A percentile compares a stretch with the other conserved stretches of the same genome.
These are phyloP conservation scores for Chiloscyllium plagiosum DNA, from an alignment of 2,113 vertebrate species.

Conservation along the genomic window DNA sequence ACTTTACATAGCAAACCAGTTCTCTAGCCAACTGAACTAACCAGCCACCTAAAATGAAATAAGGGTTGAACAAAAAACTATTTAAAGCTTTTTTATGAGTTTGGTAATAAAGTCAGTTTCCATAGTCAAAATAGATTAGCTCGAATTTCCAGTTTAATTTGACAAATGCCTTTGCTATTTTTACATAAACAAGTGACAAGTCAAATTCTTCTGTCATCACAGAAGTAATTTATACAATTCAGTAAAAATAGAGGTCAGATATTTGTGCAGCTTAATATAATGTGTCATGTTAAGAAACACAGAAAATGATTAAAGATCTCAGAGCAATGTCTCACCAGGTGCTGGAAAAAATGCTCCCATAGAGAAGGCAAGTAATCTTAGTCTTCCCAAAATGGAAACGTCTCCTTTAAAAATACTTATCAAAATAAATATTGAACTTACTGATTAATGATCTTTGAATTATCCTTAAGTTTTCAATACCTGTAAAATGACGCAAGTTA, in stretches of 20 bases:
- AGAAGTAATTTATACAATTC: neutral
- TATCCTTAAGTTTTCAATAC: neutral
- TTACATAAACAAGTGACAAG: neutral
- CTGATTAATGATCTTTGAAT: neutral
- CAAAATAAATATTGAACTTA: neutral
- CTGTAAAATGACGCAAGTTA: neutral
- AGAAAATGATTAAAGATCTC: neutral
- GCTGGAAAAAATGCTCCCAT: neutral
- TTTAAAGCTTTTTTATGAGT: neutral
- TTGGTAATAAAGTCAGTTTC: neutral
- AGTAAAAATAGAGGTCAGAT: neutral
- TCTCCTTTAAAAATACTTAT: neutral
- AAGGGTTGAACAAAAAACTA: neutral
- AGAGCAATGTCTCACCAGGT: neutral
- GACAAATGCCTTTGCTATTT: neutral
- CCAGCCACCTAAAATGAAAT: neutral
- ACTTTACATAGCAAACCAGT: no score
- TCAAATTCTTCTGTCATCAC: constrained; percentile 2
- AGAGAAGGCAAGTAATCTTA: neutral
- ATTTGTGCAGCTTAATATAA: neutral
- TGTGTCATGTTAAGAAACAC: neutral
- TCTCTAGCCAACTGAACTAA: no score
- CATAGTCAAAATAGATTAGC: neutral
- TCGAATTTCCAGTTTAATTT: neutral
- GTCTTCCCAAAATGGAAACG: neutral